Base-by-base conservation (phyloP, 2,113 vertebrate species). In the Saguinus imperator region DNA sequence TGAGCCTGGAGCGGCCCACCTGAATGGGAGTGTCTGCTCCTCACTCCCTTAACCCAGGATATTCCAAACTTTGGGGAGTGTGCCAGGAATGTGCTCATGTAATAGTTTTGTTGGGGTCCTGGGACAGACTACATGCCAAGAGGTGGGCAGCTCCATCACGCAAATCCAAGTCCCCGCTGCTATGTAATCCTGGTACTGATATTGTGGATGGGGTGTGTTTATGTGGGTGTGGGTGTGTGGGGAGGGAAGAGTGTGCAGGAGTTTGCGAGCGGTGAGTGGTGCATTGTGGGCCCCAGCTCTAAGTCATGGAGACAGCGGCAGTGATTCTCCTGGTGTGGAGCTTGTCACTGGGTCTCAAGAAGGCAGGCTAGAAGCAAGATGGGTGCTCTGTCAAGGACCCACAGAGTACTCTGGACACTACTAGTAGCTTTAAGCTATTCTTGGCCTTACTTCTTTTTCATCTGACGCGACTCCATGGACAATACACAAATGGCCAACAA, bases 361-460 rank as follows among this genome's bases (percentile, higher is more conserved):
- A 91, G 20, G n/a, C 27, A 75, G 8, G 8, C 25, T 82, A 85
- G 37, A 76, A 55, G 23, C 35, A 76, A 87, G 50, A 45, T n/a
- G 29, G 57, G n/a, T 8, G 8, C 37, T 82, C 43, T 70, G 3
- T 64, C 83, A 52, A 37, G 14, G 27, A 45, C 20, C 40, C 23
- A 55, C 48, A 8, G 17, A 58, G 48, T 61, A 73, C 10, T 10
- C 43, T 52, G 21, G 43, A 27, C 5, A 43, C 17, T 50, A 70
- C 40, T 23, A 81, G 88, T 43, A n/a, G 4, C 25, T 93, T 91
- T 68, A 76, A 82, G 37, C 37, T 85, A 21, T 58, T 94, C 11
- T 57, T 37, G 79, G 48, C 18, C 81, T 96, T 89, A 64, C 16
- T 84, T 92, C 16, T 20, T 10, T 84, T 55, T 81, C 35, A 21